phyloP scores from a whole-genome alignment of 2,113 vertebrate species.

The Campylorhamphus procurvoides region DNA sequence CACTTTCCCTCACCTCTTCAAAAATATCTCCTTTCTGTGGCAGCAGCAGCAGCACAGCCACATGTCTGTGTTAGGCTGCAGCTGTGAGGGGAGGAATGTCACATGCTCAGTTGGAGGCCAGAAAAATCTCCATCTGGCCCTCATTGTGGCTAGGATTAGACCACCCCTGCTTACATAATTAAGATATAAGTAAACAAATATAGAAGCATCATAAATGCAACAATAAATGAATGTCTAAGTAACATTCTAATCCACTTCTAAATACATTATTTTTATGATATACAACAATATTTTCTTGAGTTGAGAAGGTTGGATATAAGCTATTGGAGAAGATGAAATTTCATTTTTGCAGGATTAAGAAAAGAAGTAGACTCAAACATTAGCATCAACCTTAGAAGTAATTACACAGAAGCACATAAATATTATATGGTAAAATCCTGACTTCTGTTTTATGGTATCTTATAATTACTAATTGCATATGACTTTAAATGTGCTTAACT shows the following conservation, averaged over 20 bases:
- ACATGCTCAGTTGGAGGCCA: background rate
- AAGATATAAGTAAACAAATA: conserved; percentile 29
- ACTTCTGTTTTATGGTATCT: background rate
- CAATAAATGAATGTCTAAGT: background rate
- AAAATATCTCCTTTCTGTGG: conserved; percentile 5
- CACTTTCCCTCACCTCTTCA: background rate
- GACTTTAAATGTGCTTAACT: conserved; percentile 1
- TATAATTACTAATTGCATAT: conserved; percentile 9
- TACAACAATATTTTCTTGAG: background rate
- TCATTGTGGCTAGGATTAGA: conserved; percentile 17
- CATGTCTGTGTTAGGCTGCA: background rate
- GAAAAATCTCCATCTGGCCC: conserved; percentile 30
- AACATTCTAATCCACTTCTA: background rate
- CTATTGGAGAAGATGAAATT: background rate
- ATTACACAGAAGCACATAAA: background rate
- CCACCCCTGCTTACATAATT: background rate
- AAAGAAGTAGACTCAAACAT: background rate
- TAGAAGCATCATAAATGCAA: background rate
- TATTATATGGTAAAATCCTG: background rate
- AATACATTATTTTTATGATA: background rate
- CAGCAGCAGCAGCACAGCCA: background rate
- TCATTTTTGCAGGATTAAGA: conserved; percentile 9
- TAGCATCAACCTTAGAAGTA: background rate
- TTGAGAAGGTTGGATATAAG: background rate
- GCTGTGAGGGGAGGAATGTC: conserved; percentile 8